Evolutionary conservation across 2,888 invertebrate genomes (phyloP).

Genomic region (Crocallis elinguaria): DNA sequence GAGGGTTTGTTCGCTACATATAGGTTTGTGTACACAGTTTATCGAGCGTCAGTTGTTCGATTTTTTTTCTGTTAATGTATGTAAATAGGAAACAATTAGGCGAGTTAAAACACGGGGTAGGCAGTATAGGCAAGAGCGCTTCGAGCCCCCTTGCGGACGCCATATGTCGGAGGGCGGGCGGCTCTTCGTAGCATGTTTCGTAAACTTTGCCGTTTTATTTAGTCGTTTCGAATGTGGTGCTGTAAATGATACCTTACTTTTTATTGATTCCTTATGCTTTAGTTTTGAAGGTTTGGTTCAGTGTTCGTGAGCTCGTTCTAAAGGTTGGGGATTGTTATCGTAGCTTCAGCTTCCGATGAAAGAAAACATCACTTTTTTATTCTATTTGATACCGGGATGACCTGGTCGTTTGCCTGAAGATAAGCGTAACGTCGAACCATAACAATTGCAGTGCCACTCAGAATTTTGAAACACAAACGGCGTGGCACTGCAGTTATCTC

Average conservation of each 20-base stretch:
- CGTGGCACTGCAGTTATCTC: too few relatives aligned
- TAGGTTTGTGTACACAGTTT: constrained; percentile 67
- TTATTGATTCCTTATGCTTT: constrained; percentile 2
- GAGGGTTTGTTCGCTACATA: constrained; percentile 52
- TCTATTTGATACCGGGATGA: too few relatives aligned
- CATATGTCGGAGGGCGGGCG: constrained; percentile 79
- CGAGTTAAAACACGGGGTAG: constrained; percentile 84
- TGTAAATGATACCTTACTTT: constrained; percentile 26
- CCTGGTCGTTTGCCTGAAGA: too few relatives aligned
- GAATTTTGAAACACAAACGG: too few relatives aligned
- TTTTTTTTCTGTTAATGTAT: constrained; percentile 82
- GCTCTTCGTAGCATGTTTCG: constrained; percentile 48
- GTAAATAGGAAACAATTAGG: constrained; percentile 84
- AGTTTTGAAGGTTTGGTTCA: not conserved
- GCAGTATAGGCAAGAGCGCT: constrained; percentile 79
- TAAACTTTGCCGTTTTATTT: constrained; percentile 38
- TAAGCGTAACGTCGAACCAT: too few relatives aligned
- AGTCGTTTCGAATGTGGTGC: constrained; percentile 28
- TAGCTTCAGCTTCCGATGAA: too few relatives aligned
- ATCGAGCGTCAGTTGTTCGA: constrained; percentile 74
- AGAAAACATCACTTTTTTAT: too few relatives aligned
- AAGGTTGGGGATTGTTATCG: too few relatives aligned
- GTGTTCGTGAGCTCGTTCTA: too few relatives aligned
- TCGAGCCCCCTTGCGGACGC: constrained; percentile 71
- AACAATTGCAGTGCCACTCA: too few relatives aligned